Evolutionary conservation across 1,140 invertebrate species (phyloP).

Genomic region (Marisa cornuarietis): DNA sequence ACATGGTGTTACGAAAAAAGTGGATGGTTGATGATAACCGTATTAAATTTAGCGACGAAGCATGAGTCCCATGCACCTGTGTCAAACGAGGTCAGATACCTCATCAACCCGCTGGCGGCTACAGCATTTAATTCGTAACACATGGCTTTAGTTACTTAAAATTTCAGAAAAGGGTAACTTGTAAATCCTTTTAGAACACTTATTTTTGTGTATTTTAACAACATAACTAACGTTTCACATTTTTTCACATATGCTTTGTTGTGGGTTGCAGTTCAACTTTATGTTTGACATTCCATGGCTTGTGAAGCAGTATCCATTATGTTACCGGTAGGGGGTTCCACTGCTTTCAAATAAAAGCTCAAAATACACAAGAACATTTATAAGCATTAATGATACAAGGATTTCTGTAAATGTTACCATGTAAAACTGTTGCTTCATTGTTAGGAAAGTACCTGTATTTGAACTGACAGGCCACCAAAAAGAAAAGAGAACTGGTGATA

Average conservation of each 20-base stretch:
- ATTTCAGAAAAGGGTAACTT: too few relatives aligned
- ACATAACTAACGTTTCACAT: too few relatives aligned
- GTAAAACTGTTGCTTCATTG: background rate
- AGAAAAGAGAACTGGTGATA: background rate
- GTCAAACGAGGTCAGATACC: too few relatives aligned
- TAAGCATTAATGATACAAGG: background rate
- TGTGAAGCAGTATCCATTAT: constrained; percentile 76
- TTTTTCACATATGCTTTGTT: background rate
- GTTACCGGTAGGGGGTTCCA: constrained; percentile 50
- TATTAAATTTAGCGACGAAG: too few relatives aligned
- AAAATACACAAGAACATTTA: background rate
- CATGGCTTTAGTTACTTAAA: too few relatives aligned
- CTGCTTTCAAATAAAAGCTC: background rate
- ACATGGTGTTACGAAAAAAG: too few relatives aligned
- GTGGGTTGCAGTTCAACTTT: constrained; percentile 82
- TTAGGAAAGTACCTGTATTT: background rate
- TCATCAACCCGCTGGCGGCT: too few relatives aligned
- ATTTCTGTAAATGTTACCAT: constrained; percentile 1
- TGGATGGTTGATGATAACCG: too few relatives aligned
- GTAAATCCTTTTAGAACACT: too few relatives aligned
- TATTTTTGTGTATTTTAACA: too few relatives aligned
- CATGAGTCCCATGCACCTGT: too few relatives aligned
- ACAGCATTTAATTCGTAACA: too few relatives aligned
- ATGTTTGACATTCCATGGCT: constrained; percentile 91
- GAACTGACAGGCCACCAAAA: background rate